A percentile compares a stretch with the other conserved stretches of the same genome.
These are phyloP conservation scores for Drosophila nigritarsus DNA, from an alignment of 2,888 invertebrate genomes.

Conservation along the genomic window DNA sequence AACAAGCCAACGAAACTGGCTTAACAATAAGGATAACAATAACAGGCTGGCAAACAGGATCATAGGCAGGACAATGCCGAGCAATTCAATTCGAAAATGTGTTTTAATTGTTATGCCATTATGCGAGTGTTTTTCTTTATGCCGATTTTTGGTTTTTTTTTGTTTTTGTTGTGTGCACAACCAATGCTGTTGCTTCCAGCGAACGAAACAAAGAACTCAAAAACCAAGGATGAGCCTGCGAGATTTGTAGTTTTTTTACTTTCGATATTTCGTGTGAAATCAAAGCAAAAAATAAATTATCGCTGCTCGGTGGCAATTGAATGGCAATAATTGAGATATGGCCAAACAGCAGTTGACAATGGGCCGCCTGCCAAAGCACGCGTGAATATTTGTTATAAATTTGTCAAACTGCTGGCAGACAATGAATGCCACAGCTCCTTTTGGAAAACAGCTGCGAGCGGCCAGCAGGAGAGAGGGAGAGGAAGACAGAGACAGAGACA, in stretches of 20 bases:
- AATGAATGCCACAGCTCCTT: conserved; percentile 33
- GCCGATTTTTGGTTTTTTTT: conserved; percentile 31
- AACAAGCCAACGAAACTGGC: conserved; percentile 13
- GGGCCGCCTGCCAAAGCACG: conserved; percentile 76
- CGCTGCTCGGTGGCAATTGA: conserved; percentile 69
- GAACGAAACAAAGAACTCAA: conserved; percentile 60
- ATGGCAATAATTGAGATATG: conserved; percentile 74
- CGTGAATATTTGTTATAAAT: conserved; percentile 82
- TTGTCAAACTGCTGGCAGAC: conserved; percentile 63
- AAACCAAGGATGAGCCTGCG: conserved; percentile 32
- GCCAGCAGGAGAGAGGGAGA: conserved; percentile 31
- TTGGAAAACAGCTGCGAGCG: conserved; percentile 35
- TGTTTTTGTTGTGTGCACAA: conserved; percentile 68
- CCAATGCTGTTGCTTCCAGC: conserved; percentile 57
- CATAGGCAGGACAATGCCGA: conserved; percentile 57
- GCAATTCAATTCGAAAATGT: conserved; percentile 72
- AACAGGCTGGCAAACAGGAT: conserved; percentile 46
- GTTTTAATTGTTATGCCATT: conserved; percentile 75
- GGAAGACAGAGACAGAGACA: not conserved
- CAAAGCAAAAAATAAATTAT: conserved; percentile 41
- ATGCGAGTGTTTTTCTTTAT: conserved; percentile 53
- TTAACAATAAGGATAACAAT: conserved; percentile 27
- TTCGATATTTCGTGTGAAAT: conserved; percentile 63
- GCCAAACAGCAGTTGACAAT: conserved; percentile 54
- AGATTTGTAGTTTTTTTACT: conserved; percentile 19